A percentile compares a stretch with the other conserved stretches of the same genome.
phyloP scores from a whole-genome alignment of 1,140 invertebrate species.

The Dinothrombium tinctorium region DNA sequence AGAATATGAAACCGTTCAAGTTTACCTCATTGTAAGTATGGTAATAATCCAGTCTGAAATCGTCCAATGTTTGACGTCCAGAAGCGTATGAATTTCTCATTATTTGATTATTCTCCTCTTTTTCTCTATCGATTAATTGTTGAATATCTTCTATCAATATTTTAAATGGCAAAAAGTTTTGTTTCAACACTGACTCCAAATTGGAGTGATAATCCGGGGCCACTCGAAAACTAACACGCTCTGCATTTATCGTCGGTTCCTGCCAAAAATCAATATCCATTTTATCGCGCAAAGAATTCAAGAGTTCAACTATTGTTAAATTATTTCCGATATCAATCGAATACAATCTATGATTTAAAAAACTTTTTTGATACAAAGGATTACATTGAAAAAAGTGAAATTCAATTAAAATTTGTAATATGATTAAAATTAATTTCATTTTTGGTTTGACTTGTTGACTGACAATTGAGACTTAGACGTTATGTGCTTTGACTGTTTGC shows the following conservation, averaged over 20 bases:
- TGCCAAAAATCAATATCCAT: not conserved
- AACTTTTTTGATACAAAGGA: no score
- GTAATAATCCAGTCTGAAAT: conserved; percentile 1
- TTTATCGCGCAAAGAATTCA: not conserved
- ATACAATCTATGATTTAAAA: not conserved
- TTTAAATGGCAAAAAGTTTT: not conserved
- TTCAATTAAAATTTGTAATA: no score
- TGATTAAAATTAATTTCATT: no score
- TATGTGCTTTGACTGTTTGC: no score
- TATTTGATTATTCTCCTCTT: not conserved
- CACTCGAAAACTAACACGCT: not conserved
- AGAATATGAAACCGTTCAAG: not conserved
- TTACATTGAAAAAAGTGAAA: no score
- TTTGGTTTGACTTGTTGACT: no score
- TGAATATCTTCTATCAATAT: not conserved
- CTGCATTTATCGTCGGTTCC: not conserved
- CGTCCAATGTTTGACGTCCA: not conserved
- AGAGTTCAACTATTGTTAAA: not conserved
- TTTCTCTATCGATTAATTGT: conserved; percentile 1
- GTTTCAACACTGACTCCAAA: not conserved
- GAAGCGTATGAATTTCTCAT: not conserved
- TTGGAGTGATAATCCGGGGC: not conserved
- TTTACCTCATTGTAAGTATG: conserved; percentile 3
- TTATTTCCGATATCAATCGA: not conserved
- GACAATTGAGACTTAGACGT: no score